phyloP scores from a whole-genome alignment of 1,140 invertebrate species.

The Neodiprion virginianus region DNA sequence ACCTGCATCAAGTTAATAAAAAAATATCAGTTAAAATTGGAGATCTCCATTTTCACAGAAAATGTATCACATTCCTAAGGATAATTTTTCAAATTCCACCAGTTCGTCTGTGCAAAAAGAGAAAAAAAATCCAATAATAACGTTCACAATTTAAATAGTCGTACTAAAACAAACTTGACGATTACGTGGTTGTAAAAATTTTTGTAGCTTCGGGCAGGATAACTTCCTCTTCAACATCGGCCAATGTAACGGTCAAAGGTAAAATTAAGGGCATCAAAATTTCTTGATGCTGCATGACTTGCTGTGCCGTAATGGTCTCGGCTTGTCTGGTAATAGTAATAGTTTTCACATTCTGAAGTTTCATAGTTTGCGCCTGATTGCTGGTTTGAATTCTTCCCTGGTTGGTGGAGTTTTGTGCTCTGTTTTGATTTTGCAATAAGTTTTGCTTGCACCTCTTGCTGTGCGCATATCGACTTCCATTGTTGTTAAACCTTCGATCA shows the following conservation, averaged over 20 bases:
- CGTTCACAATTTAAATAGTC: not conserved
- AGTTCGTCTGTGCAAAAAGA: too few relatives aligned
- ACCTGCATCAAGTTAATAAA: not conserved
- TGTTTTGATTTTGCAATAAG: constrained; percentile 43
- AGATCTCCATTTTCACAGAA: not conserved
- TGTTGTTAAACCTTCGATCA: constrained; percentile 58
- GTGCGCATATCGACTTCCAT: constrained; percentile 59
- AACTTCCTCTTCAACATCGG: constrained; percentile 57
- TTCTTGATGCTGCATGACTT: constrained; percentile 56
- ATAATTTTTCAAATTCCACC: too few relatives aligned
- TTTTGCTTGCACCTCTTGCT: constrained; percentile 59
- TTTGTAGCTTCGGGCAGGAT: constrained; percentile 59
- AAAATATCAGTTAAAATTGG: not conserved
- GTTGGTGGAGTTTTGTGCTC: constrained; percentile 27
- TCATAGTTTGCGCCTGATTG: constrained; percentile 44
- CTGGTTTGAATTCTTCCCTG: constrained; percentile 22
- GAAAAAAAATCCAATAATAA: not conserved
- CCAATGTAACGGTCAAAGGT: constrained; percentile 54
- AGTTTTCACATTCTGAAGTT: constrained; percentile 55
- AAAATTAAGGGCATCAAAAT: constrained; percentile 58
- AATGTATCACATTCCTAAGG: not conserved
- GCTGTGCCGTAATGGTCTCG: constrained; percentile 40
- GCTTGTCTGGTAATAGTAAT: constrained; percentile 53
- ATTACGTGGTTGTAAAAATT: constrained; percentile 54
- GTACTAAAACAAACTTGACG: not conserved